A percentile compares a stretch with the other conserved stretches of the same genome.
phyloP scores from a whole-genome alignment of 2,113 vertebrate species.

The Lagopus muta region DNA sequence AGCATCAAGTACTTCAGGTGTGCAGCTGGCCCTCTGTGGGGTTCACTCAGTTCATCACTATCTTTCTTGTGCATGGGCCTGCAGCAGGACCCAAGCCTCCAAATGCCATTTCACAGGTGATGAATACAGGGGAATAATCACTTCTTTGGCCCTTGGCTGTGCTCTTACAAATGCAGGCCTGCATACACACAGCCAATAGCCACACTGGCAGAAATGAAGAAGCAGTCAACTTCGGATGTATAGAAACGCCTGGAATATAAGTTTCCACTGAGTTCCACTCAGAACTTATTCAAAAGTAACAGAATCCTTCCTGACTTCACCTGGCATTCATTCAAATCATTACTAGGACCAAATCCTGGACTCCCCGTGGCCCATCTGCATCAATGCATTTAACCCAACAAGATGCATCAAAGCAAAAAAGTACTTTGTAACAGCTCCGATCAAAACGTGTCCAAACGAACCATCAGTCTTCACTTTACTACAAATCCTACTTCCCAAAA shows the following conservation, averaged over 20 bases:
- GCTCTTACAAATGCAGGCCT: background rate
- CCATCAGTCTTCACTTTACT: background rate
- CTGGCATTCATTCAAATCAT: background rate
- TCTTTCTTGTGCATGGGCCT: background rate
- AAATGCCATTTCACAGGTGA: background rate
- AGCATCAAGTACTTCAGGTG: background rate
- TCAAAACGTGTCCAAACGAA: background rate
- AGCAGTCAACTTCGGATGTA: background rate
- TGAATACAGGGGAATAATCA: background rate
- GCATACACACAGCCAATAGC: background rate
- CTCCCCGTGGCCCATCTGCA: background rate
- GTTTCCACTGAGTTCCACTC: background rate
- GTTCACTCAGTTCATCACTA: background rate
- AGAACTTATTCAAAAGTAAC: constrained; percentile 8
- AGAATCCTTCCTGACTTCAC: background rate
- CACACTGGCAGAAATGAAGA: background rate
- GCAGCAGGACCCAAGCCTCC: background rate
- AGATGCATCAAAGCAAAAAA: constrained; percentile 16
- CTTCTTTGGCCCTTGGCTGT: background rate
- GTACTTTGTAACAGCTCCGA: constrained; percentile 19
- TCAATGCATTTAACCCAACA: background rate
- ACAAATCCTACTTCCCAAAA: background rate
- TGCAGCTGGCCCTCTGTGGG: background rate
- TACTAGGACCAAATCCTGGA: background rate
- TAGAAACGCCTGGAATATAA: background rate